Evolutionary conservation across 1,140 invertebrate genomes (phyloP).

Genomic region (Sycophila sp.): DNA sequence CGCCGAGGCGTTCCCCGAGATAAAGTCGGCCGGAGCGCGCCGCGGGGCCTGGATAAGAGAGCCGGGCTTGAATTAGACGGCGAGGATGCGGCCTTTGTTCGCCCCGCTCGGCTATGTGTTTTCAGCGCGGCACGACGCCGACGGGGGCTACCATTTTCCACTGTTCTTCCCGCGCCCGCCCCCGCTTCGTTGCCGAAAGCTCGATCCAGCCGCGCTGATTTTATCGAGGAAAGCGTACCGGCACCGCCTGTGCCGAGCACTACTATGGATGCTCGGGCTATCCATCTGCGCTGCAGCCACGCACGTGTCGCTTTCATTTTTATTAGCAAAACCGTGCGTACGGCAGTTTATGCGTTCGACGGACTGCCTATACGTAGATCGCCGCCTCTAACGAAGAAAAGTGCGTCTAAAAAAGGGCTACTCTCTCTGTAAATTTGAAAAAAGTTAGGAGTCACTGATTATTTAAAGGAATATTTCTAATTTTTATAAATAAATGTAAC

Average conservation of each 20-base stretch:
- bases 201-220: slow-evolving; percentile 1
- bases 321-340: too few relatives aligned
- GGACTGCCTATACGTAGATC: neutral
- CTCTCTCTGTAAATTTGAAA: too few relatives aligned
- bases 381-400: too few relatives aligned
- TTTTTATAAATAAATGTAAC: too few relatives aligned
- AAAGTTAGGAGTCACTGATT: too few relatives aligned
- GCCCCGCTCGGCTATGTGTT: neutral
- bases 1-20: too few relatives aligned
- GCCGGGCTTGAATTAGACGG: slow-evolving; percentile 46
- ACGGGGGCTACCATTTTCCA: slow-evolving; percentile 15
- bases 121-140: neutral
- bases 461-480: too few relatives aligned
- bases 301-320: too few relatives aligned
- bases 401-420: too few relatives aligned
- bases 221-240: neutral
- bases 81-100: slow-evolving; percentile 34
- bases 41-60: slow-evolving; percentile 40
- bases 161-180: neutral
- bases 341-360: neutral
- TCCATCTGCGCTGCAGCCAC: too few relatives aligned
- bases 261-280: too few relatives aligned
- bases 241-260: too few relatives aligned
- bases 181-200: slow-evolving; percentile 6
- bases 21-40: slow-evolving; percentile 9